Conservation (phyloP, 2,797 vertebrate species). For the Sebastes vulpes region DNA sequence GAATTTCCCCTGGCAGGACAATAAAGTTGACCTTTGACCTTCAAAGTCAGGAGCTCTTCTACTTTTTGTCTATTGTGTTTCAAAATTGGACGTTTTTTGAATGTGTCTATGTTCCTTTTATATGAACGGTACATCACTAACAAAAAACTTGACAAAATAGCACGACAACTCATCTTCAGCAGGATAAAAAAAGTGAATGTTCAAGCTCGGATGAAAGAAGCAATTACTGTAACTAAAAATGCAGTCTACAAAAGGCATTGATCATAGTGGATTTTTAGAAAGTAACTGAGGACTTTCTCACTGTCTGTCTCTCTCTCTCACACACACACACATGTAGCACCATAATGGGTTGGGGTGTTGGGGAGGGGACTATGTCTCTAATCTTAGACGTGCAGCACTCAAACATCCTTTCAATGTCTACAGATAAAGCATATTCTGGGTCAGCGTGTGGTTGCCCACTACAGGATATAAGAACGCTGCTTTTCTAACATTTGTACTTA, state of each 20-base stretch:
- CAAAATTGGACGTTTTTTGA: neutral
- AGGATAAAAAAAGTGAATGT: neutral
- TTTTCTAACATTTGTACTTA: neutral
- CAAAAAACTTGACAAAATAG: neutral
- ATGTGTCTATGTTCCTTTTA: neutral
- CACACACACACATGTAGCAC: neutral
- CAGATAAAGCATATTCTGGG: constrained; percentile 69
- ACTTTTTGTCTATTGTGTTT: neutral
- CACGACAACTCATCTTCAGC: neutral
- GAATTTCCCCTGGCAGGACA: too few species aligned
- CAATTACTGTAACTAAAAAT: neutral
- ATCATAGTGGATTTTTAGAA: neutral
- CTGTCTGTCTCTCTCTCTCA: neutral
- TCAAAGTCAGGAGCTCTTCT: neutral
- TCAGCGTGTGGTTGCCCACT: constrained; percentile 42
- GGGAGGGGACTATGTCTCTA: constrained; percentile 64
- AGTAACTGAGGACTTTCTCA: neutral
- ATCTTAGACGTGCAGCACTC: constrained; percentile 75
- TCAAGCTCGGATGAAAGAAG: neutral
- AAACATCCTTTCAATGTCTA: constrained; percentile 54
- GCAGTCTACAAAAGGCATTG: neutral
- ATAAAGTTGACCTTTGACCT: too few species aligned
- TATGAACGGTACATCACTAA: neutral
- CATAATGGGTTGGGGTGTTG: constrained; percentile 27
- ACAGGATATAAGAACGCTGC: constrained; percentile 37